Percentiles rank a stretch among this genome's conserved stretches.
Evolutionary conservation across 2,113 vertebrate genomes (phyloP).

Genomic region (Oriolus oriolus): DNA sequence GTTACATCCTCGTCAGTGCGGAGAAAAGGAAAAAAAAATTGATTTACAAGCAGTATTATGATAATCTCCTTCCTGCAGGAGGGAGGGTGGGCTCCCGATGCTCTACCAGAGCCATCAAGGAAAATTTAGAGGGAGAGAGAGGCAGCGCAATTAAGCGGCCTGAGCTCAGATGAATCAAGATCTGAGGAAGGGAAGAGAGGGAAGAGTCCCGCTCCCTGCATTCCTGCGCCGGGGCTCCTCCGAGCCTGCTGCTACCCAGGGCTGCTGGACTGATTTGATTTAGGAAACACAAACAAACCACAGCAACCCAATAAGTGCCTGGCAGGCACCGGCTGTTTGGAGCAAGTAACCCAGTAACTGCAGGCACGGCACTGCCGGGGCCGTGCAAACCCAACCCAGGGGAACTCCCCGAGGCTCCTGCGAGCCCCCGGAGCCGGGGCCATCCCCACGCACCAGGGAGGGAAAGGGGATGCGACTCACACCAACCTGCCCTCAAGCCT

Average conservation of each 20-base stretch:
- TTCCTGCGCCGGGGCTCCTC: not conserved
- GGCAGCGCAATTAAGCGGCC: slow-evolving; percentile 42
- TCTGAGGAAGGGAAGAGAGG: not conserved
- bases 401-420: not conserved
- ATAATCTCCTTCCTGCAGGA: slow-evolving; percentile 64
- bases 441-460: not conserved
- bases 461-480: not conserved
- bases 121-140: slow-evolving; percentile 20
- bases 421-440: not conserved
- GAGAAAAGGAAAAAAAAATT: slow-evolving; percentile 44
- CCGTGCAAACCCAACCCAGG: not conserved
- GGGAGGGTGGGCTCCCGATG: slow-evolving; percentile 33
- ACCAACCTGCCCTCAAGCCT: not conserved
- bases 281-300: not conserved
- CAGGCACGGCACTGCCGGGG: not conserved
- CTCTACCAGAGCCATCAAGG: slow-evolving; percentile 37
- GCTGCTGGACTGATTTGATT: not conserved
- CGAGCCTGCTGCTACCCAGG: not conserved
- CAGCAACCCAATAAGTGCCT: not conserved
- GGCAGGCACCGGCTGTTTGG: not conserved
- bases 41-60: slow-evolving; percentile 73
- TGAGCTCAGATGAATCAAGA: slow-evolving; percentile 53
- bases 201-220: not conserved
- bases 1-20: slow-evolving; percentile 67
- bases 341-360: slow-evolving; percentile 38